A percentile compares a stretch with the other conserved stretches of the same genome.
Conservation (phyloP, 2,113 vertebrate genomes). For the Sisor rabdophorus region DNA sequence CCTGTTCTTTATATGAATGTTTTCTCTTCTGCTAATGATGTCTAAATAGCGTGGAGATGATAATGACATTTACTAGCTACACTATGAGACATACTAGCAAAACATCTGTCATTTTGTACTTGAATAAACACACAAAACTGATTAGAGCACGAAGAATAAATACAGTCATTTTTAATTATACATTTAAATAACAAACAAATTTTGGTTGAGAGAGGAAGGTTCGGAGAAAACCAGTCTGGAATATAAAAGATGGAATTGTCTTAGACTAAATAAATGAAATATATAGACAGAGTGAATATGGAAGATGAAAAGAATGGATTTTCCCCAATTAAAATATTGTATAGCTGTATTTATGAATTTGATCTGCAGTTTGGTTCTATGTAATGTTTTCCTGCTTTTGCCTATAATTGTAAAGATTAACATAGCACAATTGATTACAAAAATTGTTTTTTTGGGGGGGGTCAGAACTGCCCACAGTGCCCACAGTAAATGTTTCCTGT, state of each 20-base stretch:
- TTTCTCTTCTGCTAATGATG: neutral
- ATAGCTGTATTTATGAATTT: neutral
- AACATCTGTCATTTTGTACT: neutral
- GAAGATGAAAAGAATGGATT: neutral
- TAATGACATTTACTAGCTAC: neutral
- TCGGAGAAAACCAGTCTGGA: neutral
- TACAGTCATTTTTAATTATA: neutral
- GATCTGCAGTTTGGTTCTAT: neutral
- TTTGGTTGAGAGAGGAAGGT: neutral
- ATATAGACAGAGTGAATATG: neutral
- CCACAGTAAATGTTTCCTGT: neutral
- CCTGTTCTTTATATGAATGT: neutral
- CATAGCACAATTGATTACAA: slow-evolving; percentile 59
- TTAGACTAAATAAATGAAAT: neutral
- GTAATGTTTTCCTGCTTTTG: slow-evolving; percentile 52
- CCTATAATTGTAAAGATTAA: slow-evolving; percentile 46
- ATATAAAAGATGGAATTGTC: neutral
- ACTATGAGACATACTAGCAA: neutral
- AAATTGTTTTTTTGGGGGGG: slow-evolving; percentile 48
- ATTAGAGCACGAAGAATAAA: neutral
- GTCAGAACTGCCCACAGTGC: slow-evolving; percentile 56
- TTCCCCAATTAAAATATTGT: neutral
- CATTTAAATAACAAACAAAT: neutral
- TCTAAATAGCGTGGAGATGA: neutral
- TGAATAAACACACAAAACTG: neutral